These are phyloP conservation scores for Liasis olivaceus DNA, from an alignment of 2,797 vertebrate species.

Conservation along the genomic window DNA sequence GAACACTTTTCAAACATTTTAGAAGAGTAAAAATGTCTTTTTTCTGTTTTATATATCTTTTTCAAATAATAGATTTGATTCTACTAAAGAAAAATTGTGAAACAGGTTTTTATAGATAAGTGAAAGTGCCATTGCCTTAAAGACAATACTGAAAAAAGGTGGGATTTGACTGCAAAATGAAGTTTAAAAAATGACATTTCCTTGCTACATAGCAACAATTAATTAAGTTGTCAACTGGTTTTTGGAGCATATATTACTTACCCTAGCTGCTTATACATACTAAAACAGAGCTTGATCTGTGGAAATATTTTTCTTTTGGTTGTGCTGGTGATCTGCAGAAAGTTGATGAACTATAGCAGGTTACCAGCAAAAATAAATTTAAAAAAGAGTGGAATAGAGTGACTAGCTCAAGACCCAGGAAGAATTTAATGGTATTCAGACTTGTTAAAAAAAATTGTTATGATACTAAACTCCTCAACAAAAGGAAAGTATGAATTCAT, in stretches of 20 bases:
- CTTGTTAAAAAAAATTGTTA: neutral
- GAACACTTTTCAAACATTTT: conserved; percentile 43
- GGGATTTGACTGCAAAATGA: neutral
- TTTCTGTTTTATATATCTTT: neutral
- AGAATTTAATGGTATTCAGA: neutral
- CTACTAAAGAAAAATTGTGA: neutral
- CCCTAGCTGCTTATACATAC: no score
- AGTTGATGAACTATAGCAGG: no score
- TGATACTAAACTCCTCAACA: neutral
- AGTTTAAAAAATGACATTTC: neutral
- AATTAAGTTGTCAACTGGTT: neutral
- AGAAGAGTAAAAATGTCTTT: neutral
- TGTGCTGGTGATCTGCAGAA: neutral
- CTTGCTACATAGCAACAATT: neutral
- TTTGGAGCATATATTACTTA: neutral
- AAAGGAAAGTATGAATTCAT: neutral
- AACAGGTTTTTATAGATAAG: neutral
- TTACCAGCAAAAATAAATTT: no score
- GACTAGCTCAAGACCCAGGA: neutral
- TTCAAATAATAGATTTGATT: neutral
- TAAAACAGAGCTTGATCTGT: neutral
- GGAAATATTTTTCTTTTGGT: neutral
- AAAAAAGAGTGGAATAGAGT: no score
- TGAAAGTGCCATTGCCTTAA: neutral
- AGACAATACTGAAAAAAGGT: neutral